Evolutionary conservation across 2,797 vertebrate genomes (phyloP), one percentile per base, ranked within the genome.

Genomic region (Acrossocheilus wenchowensis): DNA sequence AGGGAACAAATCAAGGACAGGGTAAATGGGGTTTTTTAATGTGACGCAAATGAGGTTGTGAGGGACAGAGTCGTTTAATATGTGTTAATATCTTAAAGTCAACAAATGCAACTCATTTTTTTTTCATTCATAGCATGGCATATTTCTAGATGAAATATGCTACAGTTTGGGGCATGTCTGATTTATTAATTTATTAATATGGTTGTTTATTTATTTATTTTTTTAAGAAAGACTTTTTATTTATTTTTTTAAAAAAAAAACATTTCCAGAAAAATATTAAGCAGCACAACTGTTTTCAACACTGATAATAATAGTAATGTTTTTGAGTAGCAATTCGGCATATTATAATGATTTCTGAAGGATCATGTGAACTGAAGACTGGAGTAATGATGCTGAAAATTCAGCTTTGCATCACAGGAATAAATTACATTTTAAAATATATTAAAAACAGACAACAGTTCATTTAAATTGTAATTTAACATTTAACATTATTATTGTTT

Each of bases 1-100:
- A 71, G 23, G 41, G 78, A 80, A 60, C 11, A 39, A 39, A 78
- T 23, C 77, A 60, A 80, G 60, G 81, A 50, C 30, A 6, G 34
- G 6, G 30, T 57, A 78, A 78, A 78, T 26, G 14, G 12, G 26
- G 26, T 82, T 39, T 36, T 71, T 68, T 72, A 48, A 82, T 72
- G 34, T 71, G 48, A 54, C 12, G 0, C 64, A 69, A 81, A 81
- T 41, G 17, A 36, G 39, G 17, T 8, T 64, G 26, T 64, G n/a
- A 39, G 21, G 14, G 45, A 36, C 43, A 17, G 19, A 64, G 36
- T 36, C 30, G 4, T 48, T 73, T 34, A 19, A 34, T 75, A 19
- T 52, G 9, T 34, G 8, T 52, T 77, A 52, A 77, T 52, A 77
- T 34, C 30, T 34, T 77, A 77, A 52, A 36, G 74, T 77, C 74